Base-by-base conservation (phyloP, 2,797 vertebrate species). In the Nyctalus aviator region DNA sequence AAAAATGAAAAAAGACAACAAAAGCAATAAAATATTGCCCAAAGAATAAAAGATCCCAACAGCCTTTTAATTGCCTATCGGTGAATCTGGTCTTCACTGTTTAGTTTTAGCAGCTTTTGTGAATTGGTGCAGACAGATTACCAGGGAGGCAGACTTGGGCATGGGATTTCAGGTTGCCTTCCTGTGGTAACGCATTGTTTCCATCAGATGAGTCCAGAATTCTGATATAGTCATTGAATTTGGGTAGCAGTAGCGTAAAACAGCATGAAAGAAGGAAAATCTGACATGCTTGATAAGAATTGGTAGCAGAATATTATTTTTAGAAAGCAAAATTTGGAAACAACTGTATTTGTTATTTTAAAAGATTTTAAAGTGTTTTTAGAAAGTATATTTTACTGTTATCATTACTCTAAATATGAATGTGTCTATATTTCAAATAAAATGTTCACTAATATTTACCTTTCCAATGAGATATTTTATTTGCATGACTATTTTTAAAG, bases 381-480 rank as follows among this genome's bases (percentile, higher is more conserved):
- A 44, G 92, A 92, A 85, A 59, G 35, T 64, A 21, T 91, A 25
- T 55, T 62, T 76, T 50, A 48, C 15, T 83, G 23, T 85, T 84
- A 83, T 64, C 72, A 82, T 66, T 79, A 35, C 37, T 87, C 3
- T 95, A 82, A 73, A 85, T 91, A 88, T 25, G 81, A 90, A 89
- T 64, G 23, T 11, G 50, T 86, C 71, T 88, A n/a, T 91, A 94
- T 94, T 95, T 95, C 68, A 76, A 83, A 92, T 50, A 94, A 92
- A 94, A 79, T 83, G 41, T 77, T 92, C 71, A 64, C 84, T 89
- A 62, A 48, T 87, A 93, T 96, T 96, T 96, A 95, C 84, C 84
- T 97, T 97, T 97, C 96, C 71, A 20, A 81, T 94, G 96, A 96
- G 89, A 88, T 76, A 94, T 88, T 96, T 93, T 87, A 88, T 89